Evolutionary conservation across 2,113 vertebrate species (phyloP), one percentile per base, ranked within the genome.

Genomic region (Anthoscopus minutus): DNA sequence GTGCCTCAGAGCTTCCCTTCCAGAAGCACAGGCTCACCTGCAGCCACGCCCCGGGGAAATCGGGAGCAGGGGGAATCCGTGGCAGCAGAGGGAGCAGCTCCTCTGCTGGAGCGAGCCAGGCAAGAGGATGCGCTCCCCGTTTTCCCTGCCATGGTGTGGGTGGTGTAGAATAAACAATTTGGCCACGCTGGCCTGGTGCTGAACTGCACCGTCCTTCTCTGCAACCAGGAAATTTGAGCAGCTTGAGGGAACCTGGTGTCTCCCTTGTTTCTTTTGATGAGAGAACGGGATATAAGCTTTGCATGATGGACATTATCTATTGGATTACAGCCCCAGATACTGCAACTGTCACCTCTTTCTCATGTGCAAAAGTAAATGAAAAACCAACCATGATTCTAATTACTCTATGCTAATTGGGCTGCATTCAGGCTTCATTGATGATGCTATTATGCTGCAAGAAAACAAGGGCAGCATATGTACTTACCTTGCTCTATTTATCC

Each of bases 391-490:
- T 4, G 14, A 54, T 95, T 96, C 95, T 97, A 96, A 97, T 97
- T 95, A 96, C 53, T 13, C 9, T 80, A 71, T 96, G 91, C 93
- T 96, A 97, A 97, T 93, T 89, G 89, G 91, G 88, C 88, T 95
- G 89, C 93, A 96, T 96, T 97, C 93, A 92, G 90, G 96, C 95
- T 95, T 94, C 95, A 88, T 90, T 96, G 96, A 51, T 94, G 88
- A 86, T 96, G 96, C 85, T 91, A 23, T 94, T 96, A 95, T 76
- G 81, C 88, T 85, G 94, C 93, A 92, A 95, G 45, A 88, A 96
- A 93, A 95, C 85, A 96, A 96, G 92, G 80, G 89, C 83, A 93
- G 91, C 94, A 96, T 94, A 92, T 89, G 90, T 69, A 77, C 93
- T 93, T 93, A 96, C 92, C 89, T 90, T 96, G 89, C 96, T 97